Conservation (phyloP, 2,113 vertebrate species). For the Acinonyx jubatus region DNA sequence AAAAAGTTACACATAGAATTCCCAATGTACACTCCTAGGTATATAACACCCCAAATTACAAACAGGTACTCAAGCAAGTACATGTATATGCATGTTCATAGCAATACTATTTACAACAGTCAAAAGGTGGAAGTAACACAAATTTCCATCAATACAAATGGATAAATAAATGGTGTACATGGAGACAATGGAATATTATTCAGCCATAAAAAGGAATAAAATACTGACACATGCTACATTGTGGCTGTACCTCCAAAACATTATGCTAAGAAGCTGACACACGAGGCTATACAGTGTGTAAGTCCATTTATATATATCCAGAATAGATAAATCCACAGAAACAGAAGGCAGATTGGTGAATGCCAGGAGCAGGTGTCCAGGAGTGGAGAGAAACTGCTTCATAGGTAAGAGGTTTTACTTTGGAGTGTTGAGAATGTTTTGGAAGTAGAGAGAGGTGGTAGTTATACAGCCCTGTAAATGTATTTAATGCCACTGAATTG, state of each 20-base stretch:
- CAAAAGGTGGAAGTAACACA: not conserved
- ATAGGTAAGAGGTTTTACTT: not conserved
- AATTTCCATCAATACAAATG: not conserved
- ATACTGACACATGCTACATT: not conserved
- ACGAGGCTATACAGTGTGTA: not conserved
- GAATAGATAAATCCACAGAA: not conserved
- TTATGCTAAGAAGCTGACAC: not conserved
- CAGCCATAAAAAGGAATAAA: conserved; percentile 33
- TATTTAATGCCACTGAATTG: not conserved
- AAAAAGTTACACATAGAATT: conserved; percentile 18
- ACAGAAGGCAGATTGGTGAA: not conserved
- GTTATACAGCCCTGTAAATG: not conserved
- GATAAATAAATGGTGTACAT: not conserved
- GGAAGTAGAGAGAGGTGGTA: not conserved
- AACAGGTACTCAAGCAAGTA: not conserved
- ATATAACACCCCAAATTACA: not conserved
- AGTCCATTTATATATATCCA: not conserved
- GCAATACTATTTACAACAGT: not conserved
- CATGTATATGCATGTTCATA: not conserved
- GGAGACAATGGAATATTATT: not conserved
- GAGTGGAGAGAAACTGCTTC: not conserved
- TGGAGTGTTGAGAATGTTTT: not conserved
- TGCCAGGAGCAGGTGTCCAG: not conserved
- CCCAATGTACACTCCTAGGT: not conserved
- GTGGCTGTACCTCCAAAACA: not conserved